Conservation (phyloP, 2,113 vertebrate species). For the Gopherus evgoodei region DNA sequence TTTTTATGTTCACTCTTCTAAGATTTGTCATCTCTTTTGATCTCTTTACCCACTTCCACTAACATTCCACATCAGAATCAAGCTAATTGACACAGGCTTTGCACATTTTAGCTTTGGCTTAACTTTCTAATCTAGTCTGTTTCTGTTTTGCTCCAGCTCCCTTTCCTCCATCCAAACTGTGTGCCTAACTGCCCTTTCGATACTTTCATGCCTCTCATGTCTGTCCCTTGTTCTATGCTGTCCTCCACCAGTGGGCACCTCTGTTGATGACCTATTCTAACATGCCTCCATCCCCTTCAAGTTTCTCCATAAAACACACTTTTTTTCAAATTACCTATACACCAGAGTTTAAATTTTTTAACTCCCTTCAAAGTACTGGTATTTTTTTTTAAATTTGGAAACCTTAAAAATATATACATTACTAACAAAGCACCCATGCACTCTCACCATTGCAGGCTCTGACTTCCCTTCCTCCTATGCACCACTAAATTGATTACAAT, state of each 20-base stretch:
- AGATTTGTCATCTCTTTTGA: background rate
- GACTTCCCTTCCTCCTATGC: background rate
- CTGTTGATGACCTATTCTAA: background rate
- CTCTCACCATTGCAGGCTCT: background rate
- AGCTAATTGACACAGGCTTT: background rate
- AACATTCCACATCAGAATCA: background rate
- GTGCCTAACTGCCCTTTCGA: background rate
- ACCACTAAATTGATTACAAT: background rate
- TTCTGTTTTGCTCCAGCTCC: background rate
- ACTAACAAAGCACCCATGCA: background rate
- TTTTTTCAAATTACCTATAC: background rate
- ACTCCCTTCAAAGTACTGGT: background rate
- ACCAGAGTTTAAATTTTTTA: background rate
- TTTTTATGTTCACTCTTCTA: background rate
- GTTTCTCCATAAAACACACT: background rate
- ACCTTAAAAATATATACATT: background rate
- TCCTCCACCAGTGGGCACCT: background rate
- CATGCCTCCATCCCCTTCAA: background rate
- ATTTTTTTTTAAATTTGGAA: background rate
- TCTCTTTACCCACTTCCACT: background rate
- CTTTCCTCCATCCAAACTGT: background rate
- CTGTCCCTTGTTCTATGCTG: background rate
- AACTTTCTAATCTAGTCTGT: background rate
- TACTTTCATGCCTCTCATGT: background rate
- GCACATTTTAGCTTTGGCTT: background rate